Evolutionary conservation across 2,888 invertebrate genomes (phyloP).

Genomic region (Pherbina coryleti): DNA sequence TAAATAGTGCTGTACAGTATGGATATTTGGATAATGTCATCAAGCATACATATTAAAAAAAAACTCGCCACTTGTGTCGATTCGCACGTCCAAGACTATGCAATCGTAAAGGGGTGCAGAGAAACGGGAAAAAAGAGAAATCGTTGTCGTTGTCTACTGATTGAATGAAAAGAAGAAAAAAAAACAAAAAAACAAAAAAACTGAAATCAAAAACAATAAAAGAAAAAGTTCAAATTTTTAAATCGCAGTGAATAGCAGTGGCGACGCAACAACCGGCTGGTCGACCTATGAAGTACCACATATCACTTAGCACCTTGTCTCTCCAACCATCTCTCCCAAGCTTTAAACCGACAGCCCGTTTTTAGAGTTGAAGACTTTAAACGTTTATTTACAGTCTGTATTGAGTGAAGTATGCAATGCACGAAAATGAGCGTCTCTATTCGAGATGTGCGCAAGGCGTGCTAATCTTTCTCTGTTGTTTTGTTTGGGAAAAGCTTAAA

Average conservation of each 20-base stretch:
- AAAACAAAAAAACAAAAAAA: not conserved
- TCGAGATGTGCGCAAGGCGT: too few relatives aligned
- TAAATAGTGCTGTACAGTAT: too few relatives aligned
- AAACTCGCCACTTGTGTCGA: too few relatives aligned
- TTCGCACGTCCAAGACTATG: not conserved
- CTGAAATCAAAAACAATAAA: not conserved
- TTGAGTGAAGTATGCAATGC: not conserved
- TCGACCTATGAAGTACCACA: not conserved
- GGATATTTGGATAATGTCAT: too few relatives aligned
- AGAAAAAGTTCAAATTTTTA: not conserved
- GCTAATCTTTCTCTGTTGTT: too few relatives aligned
- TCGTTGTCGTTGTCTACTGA: constrained; percentile 1
- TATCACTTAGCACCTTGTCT: not conserved
- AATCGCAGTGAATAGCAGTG: not conserved
- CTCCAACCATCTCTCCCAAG: not conserved
- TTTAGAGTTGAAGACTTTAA: too few relatives aligned
- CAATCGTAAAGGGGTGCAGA: not conserved
- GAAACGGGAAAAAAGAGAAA: constrained; percentile 23
- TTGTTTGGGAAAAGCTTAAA: too few relatives aligned
- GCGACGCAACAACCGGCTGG: not conserved
- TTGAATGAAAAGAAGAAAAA: not conserved
- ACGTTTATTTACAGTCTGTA: not conserved
- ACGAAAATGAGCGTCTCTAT: too few relatives aligned
- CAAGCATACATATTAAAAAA: too few relatives aligned
- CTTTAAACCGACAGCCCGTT: too few relatives aligned